Conservation (phyloP, 23 tunicate species). For the Trididemnum clinides region DNA sequence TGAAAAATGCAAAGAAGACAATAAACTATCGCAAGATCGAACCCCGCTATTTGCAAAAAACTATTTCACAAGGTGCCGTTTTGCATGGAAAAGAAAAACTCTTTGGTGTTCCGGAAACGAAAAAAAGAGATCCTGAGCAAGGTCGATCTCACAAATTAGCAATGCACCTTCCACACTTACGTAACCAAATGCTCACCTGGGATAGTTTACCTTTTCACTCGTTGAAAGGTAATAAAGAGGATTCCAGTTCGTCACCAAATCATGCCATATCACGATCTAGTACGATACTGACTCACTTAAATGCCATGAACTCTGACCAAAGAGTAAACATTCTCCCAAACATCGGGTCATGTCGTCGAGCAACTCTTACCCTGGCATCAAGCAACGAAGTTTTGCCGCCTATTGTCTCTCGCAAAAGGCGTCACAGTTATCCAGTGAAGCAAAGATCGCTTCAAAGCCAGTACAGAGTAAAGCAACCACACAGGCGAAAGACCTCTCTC, state of each 20-base stretch:
- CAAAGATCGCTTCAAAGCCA: background rate
- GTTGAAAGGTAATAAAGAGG: background rate
- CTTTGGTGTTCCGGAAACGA: background rate
- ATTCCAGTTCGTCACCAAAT: background rate
- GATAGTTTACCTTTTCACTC: background rate
- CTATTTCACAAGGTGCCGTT: background rate
- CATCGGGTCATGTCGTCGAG: background rate
- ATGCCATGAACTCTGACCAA: background rate
- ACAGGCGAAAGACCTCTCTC: background rate
- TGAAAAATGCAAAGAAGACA: background rate
- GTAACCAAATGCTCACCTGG: background rate
- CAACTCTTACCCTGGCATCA: background rate
- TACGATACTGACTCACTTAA: background rate
- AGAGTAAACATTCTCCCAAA: background rate
- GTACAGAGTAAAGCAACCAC: background rate
- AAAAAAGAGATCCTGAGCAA: background rate
- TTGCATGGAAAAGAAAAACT: conserved; percentile 1
- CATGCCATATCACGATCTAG: background rate
- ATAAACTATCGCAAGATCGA: background rate
- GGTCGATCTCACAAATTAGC: background rate
- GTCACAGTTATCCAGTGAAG: conserved; percentile 20
- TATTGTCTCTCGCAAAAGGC: background rate
- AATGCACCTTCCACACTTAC: background rate
- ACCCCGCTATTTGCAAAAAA: background rate
- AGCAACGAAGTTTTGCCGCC: conserved; percentile 6